Evolutionary conservation across 1,140 invertebrate genomes (phyloP).

Genomic region (Lucilia sericata): DNA sequence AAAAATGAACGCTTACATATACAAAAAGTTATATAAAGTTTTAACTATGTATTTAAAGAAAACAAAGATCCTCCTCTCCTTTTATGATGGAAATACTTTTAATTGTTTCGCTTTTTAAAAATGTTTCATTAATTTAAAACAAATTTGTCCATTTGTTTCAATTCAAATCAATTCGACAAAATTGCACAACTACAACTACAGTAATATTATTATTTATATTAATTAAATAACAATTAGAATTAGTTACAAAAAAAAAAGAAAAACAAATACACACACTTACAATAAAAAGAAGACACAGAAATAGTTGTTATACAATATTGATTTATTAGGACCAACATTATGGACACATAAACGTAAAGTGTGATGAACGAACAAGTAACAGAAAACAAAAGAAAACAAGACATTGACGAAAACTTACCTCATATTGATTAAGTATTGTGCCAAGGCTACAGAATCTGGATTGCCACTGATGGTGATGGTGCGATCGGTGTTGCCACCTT

Average conservation of each 20-base stretch:
- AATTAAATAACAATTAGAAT: conserved; percentile 15
- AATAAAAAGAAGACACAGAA: not conserved
- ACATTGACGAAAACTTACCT: conserved; percentile 76
- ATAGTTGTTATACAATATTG: not conserved
- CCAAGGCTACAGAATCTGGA: conserved; percentile 94
- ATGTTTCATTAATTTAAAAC: not conserved
- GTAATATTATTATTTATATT: not conserved
- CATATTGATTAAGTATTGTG: conserved; percentile 99
- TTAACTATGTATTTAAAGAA: not conserved
- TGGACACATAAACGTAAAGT: not conserved
- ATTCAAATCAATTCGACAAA: conserved; percentile 67
- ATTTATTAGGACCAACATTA: not conserved
- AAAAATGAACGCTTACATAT: conserved; percentile 36
- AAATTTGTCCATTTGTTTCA: conserved; percentile 38
- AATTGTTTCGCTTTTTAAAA: not conserved
- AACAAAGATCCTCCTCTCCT: conserved; percentile 41
- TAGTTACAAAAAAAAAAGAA: conserved; percentile 47
- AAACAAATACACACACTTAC: conserved; percentile 10
- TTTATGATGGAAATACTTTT: conserved; percentile 17
- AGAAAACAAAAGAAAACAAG: not conserved
- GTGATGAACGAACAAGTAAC: not conserved
- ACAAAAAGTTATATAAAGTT: conserved; percentile 20
- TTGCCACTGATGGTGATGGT: conserved; percentile 97
- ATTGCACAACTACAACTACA: conserved; percentile 48
- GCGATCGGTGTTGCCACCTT: conserved; percentile 91